Base-by-base conservation (phyloP, 1,140 invertebrate genomes). In the Calephelis nemesis region DNA sequence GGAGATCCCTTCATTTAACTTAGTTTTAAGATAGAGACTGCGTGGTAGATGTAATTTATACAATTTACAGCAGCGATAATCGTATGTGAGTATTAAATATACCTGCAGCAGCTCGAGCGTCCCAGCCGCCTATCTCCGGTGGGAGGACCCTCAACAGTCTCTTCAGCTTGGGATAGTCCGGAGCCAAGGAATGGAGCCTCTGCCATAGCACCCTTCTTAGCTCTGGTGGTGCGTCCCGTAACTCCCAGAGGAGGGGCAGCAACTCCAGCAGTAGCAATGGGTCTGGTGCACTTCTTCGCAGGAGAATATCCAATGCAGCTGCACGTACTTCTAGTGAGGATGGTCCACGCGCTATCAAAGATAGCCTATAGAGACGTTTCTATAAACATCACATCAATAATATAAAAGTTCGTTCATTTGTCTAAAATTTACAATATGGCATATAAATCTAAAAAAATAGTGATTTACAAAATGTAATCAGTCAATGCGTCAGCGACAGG, bases 121-220 rank as follows among this genome's bases (percentile, higher is more conserved):
- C 19, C 78, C 79, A 82, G 62, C 52, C 64, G 19, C 70, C 67
- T 13, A 78, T 70, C 3, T 47, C 54, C 0, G 63, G 74, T 49
- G 67, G 68, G 47, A 80, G 71, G 63, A 66, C 19, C 15, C 50
- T 42, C 60, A 82, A 67, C 63, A 81, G 50, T 15, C 50, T 19
- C 13, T 4, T 15, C 0, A 54, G 50, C 50, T 54, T 54, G 7
- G 13, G 13, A 70, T 69, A 42, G 19, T 63, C 63, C 39, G 60
- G 62, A 2, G 76, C 74, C 30, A 68, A 68, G 6, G 30, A 15
- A 5, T 8, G 11, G 45, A 75, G 47, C 10, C 80, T 76, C 70
- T 76, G 78, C 80, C 83, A 81, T 63, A 79, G 69, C 62, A 82
- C 39, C 15, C 77, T 76, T 47, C 71, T 75, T 71, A 85, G 77